Evolutionary conservation across 2,888 invertebrate species (phyloP), one percentile per base, ranked within the genome.

Genomic region (Scaptomyza flava): DNA sequence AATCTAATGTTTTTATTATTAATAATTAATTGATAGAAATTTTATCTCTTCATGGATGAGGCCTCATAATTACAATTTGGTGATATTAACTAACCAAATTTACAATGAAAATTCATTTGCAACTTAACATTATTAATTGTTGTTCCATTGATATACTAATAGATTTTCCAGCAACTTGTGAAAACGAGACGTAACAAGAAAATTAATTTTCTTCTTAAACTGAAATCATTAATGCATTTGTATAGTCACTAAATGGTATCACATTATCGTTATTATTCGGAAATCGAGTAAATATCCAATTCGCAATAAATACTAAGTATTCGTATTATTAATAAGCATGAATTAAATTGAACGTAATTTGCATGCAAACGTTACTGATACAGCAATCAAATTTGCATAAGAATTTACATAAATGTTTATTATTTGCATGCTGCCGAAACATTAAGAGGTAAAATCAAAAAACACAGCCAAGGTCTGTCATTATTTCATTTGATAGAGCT

Each of bases 401-500:
- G 11, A 9, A n/a, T 46, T 27, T 23, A 46, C 27, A 27, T 14
- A 11, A 14, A 46, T 14, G 30, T 1, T 6, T 27, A 27, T 46
- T 30, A n/a, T 1, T 27, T 46, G 14, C 3, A 20, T 12, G 20
- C 31, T 20, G 4, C 6, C 27, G 27, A 27, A 27, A 4, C 6
- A 48, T 27, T 27, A 6, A 1, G 6, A 36, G 6, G 14, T 12
- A 6, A 38, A 14, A 14, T 4, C 3, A 38, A 38, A 7, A 38
- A 38, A 38, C 4, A 27, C 4, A 27, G 33, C 11, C 14, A 14
- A 23, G 6, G 27, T 42, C 12, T 52, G 62, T 6, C 8, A 17
- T 20, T 27, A 54, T 17, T 54, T 45, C 14, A 20, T n/a, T 11
- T 6, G 2, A n/a, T 2, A 33, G 9, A 47, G 61, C 41, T 45